A percentile compares a stretch with the other conserved stretches of the same genome.
These are phyloP conservation scores for Taenioides sp. DNA, from an alignment of 2,797 vertebrate species.

Conservation along the genomic window DNA sequence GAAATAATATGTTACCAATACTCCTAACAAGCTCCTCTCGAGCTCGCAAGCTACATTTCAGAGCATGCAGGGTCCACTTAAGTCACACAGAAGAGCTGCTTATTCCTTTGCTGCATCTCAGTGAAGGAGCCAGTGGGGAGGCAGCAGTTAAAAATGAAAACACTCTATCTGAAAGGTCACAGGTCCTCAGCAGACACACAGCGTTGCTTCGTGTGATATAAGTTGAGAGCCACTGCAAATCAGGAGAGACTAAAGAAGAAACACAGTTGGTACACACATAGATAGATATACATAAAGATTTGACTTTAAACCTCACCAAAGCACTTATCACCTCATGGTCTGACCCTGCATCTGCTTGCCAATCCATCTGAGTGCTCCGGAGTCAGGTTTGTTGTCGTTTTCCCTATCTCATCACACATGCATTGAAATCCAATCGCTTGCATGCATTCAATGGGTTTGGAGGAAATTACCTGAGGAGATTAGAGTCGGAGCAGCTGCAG, in stretches of 20 bases:
- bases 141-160: slow-evolving; percentile 54
- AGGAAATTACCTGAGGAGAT: slow-evolving; percentile 78
- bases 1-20: not conserved
- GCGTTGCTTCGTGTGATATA: slow-evolving; percentile 21
- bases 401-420: slow-evolving; percentile 63
- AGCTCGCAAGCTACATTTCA: no score
- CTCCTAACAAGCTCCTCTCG: not conserved
- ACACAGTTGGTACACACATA: slow-evolving; percentile 44
- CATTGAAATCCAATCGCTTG: slow-evolving; percentile 78
- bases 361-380: slow-evolving; percentile 69
- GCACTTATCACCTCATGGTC: slow-evolving; percentile 72
- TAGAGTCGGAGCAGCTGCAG: slow-evolving; percentile 67
- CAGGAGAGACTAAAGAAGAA: slow-evolving; percentile 47
- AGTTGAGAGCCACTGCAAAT: slow-evolving; percentile 41
- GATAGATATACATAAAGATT: slow-evolving; percentile 66
- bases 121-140: slow-evolving; percentile 36
- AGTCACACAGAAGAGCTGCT: slow-evolving; percentile 23
- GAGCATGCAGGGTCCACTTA: slow-evolving; percentile 12
- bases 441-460: slow-evolving; percentile 74
- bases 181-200: slow-evolving; percentile 44
- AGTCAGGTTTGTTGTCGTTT: slow-evolving; percentile 44
- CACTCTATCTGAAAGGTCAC: slow-evolving; percentile 66
- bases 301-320: slow-evolving; percentile 62
- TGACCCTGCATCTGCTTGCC: slow-evolving; percentile 68
- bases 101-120: slow-evolving; percentile 23